Evolutionary conservation across 1,140 invertebrate genomes (phyloP), one percentile per base, ranked within the genome.

Genomic region (Zelostemma sp.): DNA sequence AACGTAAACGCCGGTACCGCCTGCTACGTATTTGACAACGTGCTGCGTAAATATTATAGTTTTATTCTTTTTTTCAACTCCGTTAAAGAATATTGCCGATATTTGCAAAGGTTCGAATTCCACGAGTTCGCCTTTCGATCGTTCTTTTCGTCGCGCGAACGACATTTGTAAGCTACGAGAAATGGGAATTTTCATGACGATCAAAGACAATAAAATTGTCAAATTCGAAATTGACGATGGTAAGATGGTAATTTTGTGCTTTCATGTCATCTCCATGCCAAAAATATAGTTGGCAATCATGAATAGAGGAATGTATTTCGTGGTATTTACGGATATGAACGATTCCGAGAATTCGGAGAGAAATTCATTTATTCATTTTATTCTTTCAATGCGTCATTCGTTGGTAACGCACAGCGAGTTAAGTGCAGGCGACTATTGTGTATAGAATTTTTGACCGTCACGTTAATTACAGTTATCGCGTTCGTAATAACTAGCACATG

Each of bases 141-240:
- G 41, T 14, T 43, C 21, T 3, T 8, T 25, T 3, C 21, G 21
- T 25, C 21, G 3, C 21, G 8, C 21, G 21, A 8, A 25, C n/a
- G n/a, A 25, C 21, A 4, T 25, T 3, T 25, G 8, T 8, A 25
- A 8, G 8, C 21, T 3, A 25, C 21, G 21, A 14, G 8, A 28
- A 5, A 67, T 67, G 64, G 53, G 46, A 1, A 67, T 67, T 6
- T 38, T 49, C 46, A 67, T 67, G 64, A 60, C 15, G 31, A 67
- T 67, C 14, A 49, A 19, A 15, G 43, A 45, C 12, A 67, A 61
- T 21, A 31, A 43, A 12, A 25, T 67, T 21, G 57, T 67, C 15
- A 17, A 57, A n/a, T 16, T 67, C 1, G 6, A 55, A 28, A 51
- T 67, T 38, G 57, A 51, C 47, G 51, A 28, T 19, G 48, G 31